Evolutionary conservation across 92 coral and sea anemone species (phyloP).

Genomic region (Galaxea fascicularis): DNA sequence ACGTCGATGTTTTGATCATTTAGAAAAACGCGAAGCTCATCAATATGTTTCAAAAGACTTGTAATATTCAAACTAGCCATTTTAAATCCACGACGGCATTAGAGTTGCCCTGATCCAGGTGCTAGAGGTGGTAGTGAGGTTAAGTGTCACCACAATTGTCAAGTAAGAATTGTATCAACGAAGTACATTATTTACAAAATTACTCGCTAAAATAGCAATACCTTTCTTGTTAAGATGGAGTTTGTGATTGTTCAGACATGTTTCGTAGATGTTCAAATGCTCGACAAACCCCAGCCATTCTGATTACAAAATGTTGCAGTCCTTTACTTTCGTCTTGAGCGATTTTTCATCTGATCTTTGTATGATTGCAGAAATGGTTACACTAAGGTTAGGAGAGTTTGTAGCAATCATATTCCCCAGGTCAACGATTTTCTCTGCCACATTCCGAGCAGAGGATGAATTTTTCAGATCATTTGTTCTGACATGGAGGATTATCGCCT

Average conservation of each 20-base stretch:
- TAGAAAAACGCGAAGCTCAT: conserved; percentile 48
- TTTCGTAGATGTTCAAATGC: conserved; percentile 28
- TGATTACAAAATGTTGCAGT: conserved; percentile 27
- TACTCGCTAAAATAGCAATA: conserved; percentile 52
- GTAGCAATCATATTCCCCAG: conserved; percentile 39
- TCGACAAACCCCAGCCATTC: conserved; percentile 39
- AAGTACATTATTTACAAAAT: conserved; percentile 27
- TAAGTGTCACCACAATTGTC: conserved; percentile 16
- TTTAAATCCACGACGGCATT: conserved; percentile 23
- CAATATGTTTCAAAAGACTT: conserved; percentile 40
- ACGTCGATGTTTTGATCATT: conserved; percentile 25
- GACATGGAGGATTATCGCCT: conserved; percentile 34
- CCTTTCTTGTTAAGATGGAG: conserved; percentile 60
- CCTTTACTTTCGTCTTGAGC: conserved; percentile 18
- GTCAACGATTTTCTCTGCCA: conserved; percentile 28
- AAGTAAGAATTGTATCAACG: conserved; percentile 10
- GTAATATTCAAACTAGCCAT: conserved; percentile 27
- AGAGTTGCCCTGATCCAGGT: conserved; percentile 18
- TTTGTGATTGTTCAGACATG: conserved; percentile 39
- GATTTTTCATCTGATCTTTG: conserved; percentile 35
- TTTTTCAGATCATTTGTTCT: conserved; percentile 39
- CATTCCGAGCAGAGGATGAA: conserved; percentile 20
- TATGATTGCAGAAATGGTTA: conserved; percentile 33
- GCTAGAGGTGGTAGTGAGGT: conserved; percentile 7
- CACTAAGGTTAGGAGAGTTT: conserved; percentile 22